Evolutionary conservation across 2,888 invertebrate species (phyloP).

Genomic region (Stenotaenia linearis): DNA sequence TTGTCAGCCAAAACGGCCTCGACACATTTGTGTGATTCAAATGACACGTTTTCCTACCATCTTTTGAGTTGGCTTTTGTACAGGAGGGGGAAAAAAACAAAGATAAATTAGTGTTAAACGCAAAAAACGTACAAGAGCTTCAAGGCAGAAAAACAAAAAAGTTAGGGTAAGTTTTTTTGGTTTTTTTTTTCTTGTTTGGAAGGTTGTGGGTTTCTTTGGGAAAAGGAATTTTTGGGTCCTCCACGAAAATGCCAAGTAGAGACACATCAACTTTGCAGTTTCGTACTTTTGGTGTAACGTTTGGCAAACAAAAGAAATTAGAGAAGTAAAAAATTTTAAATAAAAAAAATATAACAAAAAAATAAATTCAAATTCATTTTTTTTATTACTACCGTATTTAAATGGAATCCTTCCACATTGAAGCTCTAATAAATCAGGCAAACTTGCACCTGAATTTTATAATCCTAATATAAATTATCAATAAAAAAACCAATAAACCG

Average conservation of each 20-base stretch:
- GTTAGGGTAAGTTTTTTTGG: neutral
- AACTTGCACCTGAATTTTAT: constrained; percentile 32
- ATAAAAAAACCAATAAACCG: neutral
- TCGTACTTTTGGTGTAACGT: constrained; percentile 21
- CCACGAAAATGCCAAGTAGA: constrained; percentile 26
- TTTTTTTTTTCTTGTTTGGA: neutral
- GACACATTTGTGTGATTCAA: constrained; percentile 32
- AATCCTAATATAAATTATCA: neutral
- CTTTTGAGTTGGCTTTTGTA: constrained; percentile 31
- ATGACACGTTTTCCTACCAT: constrained; percentile 33
- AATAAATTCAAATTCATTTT: neutral
- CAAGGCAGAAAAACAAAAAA: constrained; percentile 24
- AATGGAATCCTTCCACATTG: constrained; percentile 30
- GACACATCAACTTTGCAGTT: constrained; percentile 26
- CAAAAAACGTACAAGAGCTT: constrained; percentile 15
- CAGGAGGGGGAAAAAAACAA: constrained; percentile 31
- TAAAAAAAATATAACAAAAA: neutral
- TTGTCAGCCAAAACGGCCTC: constrained; percentile 32
- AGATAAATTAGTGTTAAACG: constrained; percentile 28
- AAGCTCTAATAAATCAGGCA: constrained; percentile 32
- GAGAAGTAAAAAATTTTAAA: neutral
- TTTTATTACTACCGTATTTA: neutral
- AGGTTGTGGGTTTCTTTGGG: neutral
- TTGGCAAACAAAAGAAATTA: constrained; percentile 3
- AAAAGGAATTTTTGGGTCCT: neutral